A percentile compares a stretch with the other conserved stretches of the same genome.
These are phyloP conservation scores for Acomys russatus DNA, from an alignment of 2,797 vertebrate species.

Conservation along the genomic window DNA sequence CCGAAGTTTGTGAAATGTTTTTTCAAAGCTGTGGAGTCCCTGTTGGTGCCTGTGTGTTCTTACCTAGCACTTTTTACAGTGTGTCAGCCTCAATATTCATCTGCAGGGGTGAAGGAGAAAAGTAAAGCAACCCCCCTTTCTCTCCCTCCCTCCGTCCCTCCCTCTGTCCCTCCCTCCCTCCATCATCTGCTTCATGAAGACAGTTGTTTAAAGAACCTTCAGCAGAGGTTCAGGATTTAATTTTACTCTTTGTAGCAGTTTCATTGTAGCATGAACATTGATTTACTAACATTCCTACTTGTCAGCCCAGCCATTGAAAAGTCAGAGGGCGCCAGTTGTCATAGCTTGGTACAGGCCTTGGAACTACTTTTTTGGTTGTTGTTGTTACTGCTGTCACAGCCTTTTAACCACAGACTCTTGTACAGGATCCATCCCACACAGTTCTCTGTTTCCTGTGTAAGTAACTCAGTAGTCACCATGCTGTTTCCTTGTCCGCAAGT, in stretches of 20 bases:
- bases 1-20: background rate
- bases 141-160: no score
- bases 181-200: constrained; percentile 10
- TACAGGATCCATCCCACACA: constrained; percentile 32
- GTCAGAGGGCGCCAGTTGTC: constrained; percentile 29
- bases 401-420: constrained; percentile 63
- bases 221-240: constrained; percentile 37
- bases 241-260: constrained; percentile 30
- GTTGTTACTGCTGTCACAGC: constrained; percentile 53
- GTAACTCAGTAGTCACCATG: constrained; percentile 15
- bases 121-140: no score
- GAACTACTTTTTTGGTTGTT: constrained; percentile 26
- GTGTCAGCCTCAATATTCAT: background rate
- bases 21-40: background rate
- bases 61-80: background rate
- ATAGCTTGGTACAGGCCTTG: constrained; percentile 20
- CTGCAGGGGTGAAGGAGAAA: background rate
- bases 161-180: background rate
- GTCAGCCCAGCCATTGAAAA: constrained; percentile 24
- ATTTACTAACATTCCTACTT: constrained; percentile 42
- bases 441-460: constrained; percentile 75
- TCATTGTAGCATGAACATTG: background rate
- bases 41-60: background rate
- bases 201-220: background rate
- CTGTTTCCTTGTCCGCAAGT: constrained; percentile 33